These are phyloP conservation scores for Mergus octosetaceus DNA, from an alignment of 2,797 vertebrate species.

Conservation along the genomic window DNA sequence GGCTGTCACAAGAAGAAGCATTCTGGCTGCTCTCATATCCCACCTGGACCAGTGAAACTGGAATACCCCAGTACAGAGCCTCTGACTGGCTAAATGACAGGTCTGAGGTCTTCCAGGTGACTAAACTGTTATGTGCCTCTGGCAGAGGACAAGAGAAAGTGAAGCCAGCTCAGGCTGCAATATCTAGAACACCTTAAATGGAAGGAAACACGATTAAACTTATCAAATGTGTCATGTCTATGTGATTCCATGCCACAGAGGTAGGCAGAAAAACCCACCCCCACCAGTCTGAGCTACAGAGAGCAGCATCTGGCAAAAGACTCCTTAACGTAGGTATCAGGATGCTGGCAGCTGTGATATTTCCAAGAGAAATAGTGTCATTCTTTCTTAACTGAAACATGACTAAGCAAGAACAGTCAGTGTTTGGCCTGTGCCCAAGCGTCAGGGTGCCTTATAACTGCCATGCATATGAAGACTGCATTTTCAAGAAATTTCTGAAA, in stretches of 20 bases:
- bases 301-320: neutral
- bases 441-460: conserved; percentile 3
- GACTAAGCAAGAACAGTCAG: conserved; percentile 24
- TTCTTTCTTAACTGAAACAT: conserved; percentile 45
- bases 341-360: conserved; percentile 5
- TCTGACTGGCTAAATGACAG: neutral
- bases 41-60: neutral
- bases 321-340: neutral
- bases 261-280: conserved; percentile 29
- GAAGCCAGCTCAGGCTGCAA: neutral
- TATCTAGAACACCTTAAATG: neutral
- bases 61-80: neutral
- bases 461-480: neutral
- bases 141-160: neutral
- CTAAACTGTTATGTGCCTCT: neutral
- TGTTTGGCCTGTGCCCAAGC: neutral
- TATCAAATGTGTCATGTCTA: neutral
- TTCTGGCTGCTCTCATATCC: neutral
- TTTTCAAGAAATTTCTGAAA: neutral
- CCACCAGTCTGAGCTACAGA: neutral
- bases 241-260: neutral
- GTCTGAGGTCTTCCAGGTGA: neutral
- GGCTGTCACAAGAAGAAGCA: neutral
- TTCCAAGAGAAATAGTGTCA: conserved; percentile 21
- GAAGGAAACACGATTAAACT: conserved; percentile 16